Evolutionary conservation across 30 jellyfish, hydroid and myxozoan genomes (phyloP).

Genomic region (Chironex yamaguchii): DNA sequence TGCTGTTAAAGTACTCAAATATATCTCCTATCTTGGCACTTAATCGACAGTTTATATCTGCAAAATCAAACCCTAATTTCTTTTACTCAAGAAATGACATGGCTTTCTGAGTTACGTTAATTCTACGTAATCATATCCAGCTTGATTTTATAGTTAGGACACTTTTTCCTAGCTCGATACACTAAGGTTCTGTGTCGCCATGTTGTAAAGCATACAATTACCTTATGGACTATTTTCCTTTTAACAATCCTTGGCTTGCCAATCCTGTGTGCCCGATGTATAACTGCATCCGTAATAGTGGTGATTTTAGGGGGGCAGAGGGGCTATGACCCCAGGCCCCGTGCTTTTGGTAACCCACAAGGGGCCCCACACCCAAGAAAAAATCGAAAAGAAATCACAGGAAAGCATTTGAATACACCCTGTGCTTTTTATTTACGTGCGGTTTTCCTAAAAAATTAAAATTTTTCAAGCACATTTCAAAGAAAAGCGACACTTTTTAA

Average conservation of each 20-base stretch:
- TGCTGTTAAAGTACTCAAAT: no score
- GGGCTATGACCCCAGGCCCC: no score
- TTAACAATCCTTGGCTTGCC: neutral
- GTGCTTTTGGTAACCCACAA: no score
- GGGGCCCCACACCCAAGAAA: no score
- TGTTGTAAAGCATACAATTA: slow-evolving; percentile 9
- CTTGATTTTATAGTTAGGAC: slow-evolving; percentile 14
- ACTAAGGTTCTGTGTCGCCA: slow-evolving; percentile 44
- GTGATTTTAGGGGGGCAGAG: no score
- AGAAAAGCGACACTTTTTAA: no score
- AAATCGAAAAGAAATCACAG: no score
- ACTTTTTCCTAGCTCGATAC: slow-evolving; percentile 37
- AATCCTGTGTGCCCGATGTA: slow-evolving; percentile 34
- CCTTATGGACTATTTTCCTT: slow-evolving; percentile 25
- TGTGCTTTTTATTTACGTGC: no score
- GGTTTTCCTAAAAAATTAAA: no score
- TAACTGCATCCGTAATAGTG: slow-evolving; percentile 32
- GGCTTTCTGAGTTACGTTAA: neutral
- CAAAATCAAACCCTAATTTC: slow-evolving; percentile 19
- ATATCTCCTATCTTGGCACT: slow-evolving; percentile 22
- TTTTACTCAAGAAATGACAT: neutral
- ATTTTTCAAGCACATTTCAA: no score
- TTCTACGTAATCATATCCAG: slow-evolving; percentile 12
- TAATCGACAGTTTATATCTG: slow-evolving; percentile 38
- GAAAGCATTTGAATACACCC: no score